Evolutionary conservation across 2,888 invertebrate genomes (phyloP), one percentile per base, ranked within the genome.

Genomic region (Escarpia spicata): DNA sequence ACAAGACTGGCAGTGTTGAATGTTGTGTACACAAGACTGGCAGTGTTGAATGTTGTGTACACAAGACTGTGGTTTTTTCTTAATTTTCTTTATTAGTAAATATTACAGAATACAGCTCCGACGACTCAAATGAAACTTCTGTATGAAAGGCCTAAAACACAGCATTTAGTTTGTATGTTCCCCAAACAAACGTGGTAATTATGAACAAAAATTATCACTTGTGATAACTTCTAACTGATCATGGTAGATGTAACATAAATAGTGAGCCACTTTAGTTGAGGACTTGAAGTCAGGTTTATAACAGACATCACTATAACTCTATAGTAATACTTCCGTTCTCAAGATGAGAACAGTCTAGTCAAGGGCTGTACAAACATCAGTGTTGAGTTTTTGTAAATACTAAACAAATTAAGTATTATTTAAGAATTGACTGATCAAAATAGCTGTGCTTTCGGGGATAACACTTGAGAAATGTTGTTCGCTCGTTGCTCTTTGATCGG

Each of bases 331-430:
- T 75, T n/a, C 2, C 6, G 26, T 26, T 75, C 75, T 75, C 75
- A 75, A 75, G 75, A 75, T 26, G 75, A n/a, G 75, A 75, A 75
- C 75, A 26, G 26, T 75, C 19, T 75, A 52, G n/a, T 75, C 19
- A n/a, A 75, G 75, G 4, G n/a, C 19, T 75, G n/a, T 75, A 4
- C 75, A 75, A 75, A 75, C 19, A 75, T 75, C n/a, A 6, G 26
- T 75, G 75, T n/a, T 75, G 75, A 75, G 75, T 75, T 75, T 60
- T 75, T n/a, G n/a, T 75, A 75, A 75, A n/a, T 75, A 75, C 19
- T 75, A n/a, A 75, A 75, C 4, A 75, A 26, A 26, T 75, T 75
- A 75, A 75, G 75, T 75, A 75, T 75, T 75, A 75, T 75, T 75
- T 75, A 26, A 75, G 75, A n/a, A 75, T n/a, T 75, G 75, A n/a